These are phyloP conservation scores for Buteo buteo DNA, from an alignment of 2,113 vertebrate species.

Conservation along the genomic window DNA sequence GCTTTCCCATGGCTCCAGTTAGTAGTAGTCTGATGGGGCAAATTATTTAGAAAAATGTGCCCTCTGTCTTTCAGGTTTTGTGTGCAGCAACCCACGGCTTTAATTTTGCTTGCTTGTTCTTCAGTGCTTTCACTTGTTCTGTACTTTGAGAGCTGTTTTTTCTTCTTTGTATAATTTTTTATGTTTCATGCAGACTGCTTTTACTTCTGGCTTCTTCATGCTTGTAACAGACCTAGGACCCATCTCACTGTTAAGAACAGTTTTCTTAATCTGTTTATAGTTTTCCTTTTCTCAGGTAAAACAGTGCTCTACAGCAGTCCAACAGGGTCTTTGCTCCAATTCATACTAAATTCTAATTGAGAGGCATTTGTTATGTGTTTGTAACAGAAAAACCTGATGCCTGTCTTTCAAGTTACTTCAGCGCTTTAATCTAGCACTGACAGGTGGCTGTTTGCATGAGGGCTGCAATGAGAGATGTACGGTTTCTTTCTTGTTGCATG, in stretches of 20 bases:
- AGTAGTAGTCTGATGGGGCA: neutral
- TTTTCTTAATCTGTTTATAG: neutral
- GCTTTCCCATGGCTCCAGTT: neutral
- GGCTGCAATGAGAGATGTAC: neutral
- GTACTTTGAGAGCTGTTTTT: neutral
- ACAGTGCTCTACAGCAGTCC: neutral
- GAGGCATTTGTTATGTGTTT: rapidly evolving
- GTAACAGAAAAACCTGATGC: neutral
- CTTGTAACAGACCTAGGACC: neutral
- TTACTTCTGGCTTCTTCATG: neutral
- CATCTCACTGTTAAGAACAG: neutral
- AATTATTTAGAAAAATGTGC: neutral
- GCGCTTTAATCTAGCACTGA: neutral
- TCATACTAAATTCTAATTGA: neutral
- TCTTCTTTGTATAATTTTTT: neutral
- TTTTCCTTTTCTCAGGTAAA: neutral
- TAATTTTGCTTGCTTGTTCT: neutral
- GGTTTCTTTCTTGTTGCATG: rapidly evolving
- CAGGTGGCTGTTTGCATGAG: neutral
- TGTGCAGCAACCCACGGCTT: neutral
- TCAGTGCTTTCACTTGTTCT: neutral
- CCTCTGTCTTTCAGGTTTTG: neutral
- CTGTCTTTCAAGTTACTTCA: neutral
- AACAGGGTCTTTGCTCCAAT: neutral
- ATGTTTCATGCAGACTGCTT: neutral